Conservation (phyloP, 2,113 vertebrate genomes). For the Serranochromis macrocephalus region DNA sequence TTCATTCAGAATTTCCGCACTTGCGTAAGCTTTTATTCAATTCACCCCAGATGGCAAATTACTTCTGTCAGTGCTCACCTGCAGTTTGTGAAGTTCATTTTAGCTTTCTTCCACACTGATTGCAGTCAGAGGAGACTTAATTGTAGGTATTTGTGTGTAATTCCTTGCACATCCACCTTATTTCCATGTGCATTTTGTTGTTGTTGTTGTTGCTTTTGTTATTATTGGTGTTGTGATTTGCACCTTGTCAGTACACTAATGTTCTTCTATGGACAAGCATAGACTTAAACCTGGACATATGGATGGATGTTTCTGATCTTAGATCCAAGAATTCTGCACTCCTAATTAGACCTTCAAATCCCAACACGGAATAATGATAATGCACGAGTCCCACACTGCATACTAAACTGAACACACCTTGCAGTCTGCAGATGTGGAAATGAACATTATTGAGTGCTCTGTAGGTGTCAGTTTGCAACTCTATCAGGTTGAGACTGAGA, state of each 20-base stretch:
- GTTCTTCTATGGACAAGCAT: neutral
- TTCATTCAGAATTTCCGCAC: neutral
- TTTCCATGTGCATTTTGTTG: neutral
- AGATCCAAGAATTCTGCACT: neutral
- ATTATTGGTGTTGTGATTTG: neutral
- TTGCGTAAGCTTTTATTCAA: neutral
- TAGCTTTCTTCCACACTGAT: neutral
- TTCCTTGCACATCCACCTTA: neutral
- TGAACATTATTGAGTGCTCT: neutral
- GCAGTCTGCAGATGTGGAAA: neutral
- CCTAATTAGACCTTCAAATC: slow-evolving; percentile 16
- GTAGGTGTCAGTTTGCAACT: neutral
- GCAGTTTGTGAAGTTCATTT: neutral
- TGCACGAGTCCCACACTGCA: neutral
- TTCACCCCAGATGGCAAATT: neutral
- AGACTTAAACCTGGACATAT: neutral
- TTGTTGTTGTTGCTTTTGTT: neutral
- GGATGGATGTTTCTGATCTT: neutral
- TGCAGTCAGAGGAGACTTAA: neutral
- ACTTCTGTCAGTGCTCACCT: neutral
- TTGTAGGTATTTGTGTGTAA: neutral
- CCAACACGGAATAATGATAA: neutral
- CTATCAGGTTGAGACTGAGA: neutral
- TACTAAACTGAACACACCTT: neutral
- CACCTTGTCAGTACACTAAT: neutral